phyloP scores from a whole-genome alignment of 2,113 vertebrate species.

The Lepisosteus osseus region DNA sequence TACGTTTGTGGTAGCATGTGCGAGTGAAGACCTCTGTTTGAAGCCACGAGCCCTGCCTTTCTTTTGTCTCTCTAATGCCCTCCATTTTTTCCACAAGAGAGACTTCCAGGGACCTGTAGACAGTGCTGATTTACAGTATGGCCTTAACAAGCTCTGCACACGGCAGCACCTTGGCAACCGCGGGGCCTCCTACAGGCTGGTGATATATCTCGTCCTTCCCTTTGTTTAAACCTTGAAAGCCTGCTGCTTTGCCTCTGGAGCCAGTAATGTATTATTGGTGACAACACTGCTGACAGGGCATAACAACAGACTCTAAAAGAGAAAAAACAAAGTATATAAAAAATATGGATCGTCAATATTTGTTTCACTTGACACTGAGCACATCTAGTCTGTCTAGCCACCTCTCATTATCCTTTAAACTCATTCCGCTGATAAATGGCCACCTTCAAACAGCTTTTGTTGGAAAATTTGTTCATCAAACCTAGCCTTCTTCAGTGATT shows the following conservation, averaged over 20 bases:
- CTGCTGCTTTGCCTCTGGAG: not conserved
- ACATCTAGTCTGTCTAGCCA: no score
- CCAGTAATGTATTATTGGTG: not conserved
- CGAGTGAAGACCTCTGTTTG: no score
- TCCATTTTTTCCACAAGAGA: not conserved
- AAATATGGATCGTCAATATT: not conserved
- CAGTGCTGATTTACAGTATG: not conserved
- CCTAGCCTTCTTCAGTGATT: no score
- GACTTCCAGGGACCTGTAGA: not conserved
- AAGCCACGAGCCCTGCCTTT: no score
- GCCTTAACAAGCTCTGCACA: conserved; percentile 1
- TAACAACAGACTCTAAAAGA: not conserved
- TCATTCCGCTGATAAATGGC: no score
- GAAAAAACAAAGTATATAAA: not conserved
- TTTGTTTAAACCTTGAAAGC: conserved; percentile 4
- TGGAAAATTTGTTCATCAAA: no score
- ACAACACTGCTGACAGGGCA: not conserved
- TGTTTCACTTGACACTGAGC: no score
- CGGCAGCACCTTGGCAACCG: not conserved
- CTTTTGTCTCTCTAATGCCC: no score
- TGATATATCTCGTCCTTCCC: not conserved
- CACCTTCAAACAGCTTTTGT: no score
- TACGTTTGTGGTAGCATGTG: no score
- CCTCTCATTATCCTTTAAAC: no score
- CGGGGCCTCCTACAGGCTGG: not conserved